Evolutionary conservation across 1,140 invertebrate species (phyloP), one percentile per base, ranked within the genome.

Genomic region (Drosophila subobscura): DNA sequence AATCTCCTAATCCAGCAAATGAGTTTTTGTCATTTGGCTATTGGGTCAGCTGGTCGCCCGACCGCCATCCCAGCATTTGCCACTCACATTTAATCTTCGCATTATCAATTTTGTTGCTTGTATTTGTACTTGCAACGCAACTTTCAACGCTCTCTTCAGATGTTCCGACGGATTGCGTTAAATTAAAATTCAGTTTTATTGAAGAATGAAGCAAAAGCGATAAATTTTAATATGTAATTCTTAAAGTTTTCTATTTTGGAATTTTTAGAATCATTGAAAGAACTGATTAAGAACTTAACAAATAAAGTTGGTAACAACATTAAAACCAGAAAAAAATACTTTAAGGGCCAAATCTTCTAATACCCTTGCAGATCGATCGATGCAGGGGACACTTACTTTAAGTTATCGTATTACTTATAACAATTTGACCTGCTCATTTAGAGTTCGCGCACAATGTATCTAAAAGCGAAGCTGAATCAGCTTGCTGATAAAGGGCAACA

Each of bases 291-390:
- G 84, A 86, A 86, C 81, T 80, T 85, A 86, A 86, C 74, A 89
- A 86, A 86, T 88, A 86, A 86, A 88, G 83, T 86, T 86, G 83
- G 83, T 88, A 88, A 83, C 83, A 86, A 86, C 83, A 88, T 72
- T 86, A 86, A 81, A 85, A 80, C 67, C 41, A 74, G 3, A 27
- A 5, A 40, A 0, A 56, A 50, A 22, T 14, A 33, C 29, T 33
- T 33, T 4, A 29, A 14, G 33, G n/a, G 8, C 29, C 29, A 8
- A 33, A 1, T 2, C 29, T 7, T 33, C 29, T 33, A 6, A 33
- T 33, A 0, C 29, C 29, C 7, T 8, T 33, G 3, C 29, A 33
- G 33, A 37, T 37, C 3, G 3, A 4, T 12, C 33, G 33, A 4
- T 37, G 8, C 29, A 37, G 3, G 10, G 10, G 8, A 10, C 12